These are phyloP conservation scores for Puntigrus tetrazona DNA, from an alignment of 2,113 vertebrate genomes.

Conservation along the genomic window DNA sequence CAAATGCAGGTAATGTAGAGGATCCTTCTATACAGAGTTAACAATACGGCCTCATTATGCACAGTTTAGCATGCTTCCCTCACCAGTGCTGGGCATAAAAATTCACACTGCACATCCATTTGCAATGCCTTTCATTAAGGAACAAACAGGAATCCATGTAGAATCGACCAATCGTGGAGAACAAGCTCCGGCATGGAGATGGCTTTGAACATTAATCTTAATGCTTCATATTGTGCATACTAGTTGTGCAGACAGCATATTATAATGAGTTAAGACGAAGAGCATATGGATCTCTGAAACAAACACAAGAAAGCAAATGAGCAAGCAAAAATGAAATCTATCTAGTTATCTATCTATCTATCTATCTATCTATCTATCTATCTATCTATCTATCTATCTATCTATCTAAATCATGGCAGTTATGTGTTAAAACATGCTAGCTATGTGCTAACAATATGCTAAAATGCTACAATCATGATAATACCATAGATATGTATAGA, in stretches of 20 bases:
- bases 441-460: not conserved
- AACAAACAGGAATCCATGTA: constrained; percentile 4
- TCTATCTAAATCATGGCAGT: not conserved
- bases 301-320: not conserved
- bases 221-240: constrained; percentile 9
- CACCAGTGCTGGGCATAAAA: not conserved
- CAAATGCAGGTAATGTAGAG: constrained; percentile 12
- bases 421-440: not conserved
- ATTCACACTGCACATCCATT: not conserved
- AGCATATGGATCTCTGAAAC: not conserved
- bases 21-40: not conserved
- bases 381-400: not conserved
- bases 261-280: not conserved
- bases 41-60: not conserved
- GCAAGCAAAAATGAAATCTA: too few species aligned
- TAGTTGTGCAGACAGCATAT: not conserved
- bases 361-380: too few species aligned
- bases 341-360: too few species aligned
- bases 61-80: not conserved
- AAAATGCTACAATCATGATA: too few species aligned
- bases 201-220: constrained; percentile 8
- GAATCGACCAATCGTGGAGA: not conserved
- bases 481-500: too few species aligned
- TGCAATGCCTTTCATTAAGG: constrained; percentile 21
- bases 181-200: constrained; percentile 7